Evolutionary conservation across 2,888 invertebrate species (phyloP).

Genomic region (Cephus nigrinus): DNA sequence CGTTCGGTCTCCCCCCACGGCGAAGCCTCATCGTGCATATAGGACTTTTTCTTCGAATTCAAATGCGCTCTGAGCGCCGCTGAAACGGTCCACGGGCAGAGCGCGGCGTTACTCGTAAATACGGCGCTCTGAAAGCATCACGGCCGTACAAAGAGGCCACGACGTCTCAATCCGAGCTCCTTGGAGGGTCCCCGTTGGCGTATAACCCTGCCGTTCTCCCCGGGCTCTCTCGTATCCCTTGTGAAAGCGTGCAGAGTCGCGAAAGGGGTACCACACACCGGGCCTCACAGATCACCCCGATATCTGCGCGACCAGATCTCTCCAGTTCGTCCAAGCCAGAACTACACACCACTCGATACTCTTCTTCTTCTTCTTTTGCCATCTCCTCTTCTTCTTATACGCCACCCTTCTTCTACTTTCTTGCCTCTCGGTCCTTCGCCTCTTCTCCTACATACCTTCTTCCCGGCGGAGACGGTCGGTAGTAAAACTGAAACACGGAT

Average conservation of each 20-base stretch:
- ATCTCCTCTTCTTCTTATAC: constrained; percentile 16
- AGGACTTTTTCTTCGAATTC: constrained; percentile 49
- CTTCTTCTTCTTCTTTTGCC: constrained; percentile 23
- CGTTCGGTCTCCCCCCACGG: not conserved
- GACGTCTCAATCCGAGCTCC: constrained; percentile 64
- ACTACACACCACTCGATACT: constrained; percentile 39
- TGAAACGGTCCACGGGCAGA: constrained; percentile 44
- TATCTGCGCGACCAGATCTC: constrained; percentile 61
- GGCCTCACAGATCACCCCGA: constrained; percentile 66
- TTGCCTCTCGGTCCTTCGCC: constrained; percentile 19
- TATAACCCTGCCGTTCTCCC: constrained; percentile 19
- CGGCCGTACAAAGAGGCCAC: constrained; percentile 63
- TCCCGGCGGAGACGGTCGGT: constrained; percentile 22
- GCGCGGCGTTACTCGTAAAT: constrained; percentile 64
- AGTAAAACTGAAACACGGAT: constrained; percentile 17
- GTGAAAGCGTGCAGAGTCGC: constrained; percentile 46
- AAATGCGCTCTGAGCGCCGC: constrained; percentile 45
- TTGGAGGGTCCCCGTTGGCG: constrained; percentile 54
- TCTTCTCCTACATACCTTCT: constrained; percentile 20
- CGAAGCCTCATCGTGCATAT: constrained; percentile 11
- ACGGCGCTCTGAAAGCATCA: constrained; percentile 61
- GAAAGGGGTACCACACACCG: constrained; percentile 65
- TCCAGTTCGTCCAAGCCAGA: constrained; percentile 44
- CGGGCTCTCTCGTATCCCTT: constrained; percentile 24
- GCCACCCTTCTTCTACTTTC: constrained; percentile 20